Evolutionary conservation across 2,113 vertebrate genomes (phyloP).

Genomic region (Pomatostomus ruficeps): DNA sequence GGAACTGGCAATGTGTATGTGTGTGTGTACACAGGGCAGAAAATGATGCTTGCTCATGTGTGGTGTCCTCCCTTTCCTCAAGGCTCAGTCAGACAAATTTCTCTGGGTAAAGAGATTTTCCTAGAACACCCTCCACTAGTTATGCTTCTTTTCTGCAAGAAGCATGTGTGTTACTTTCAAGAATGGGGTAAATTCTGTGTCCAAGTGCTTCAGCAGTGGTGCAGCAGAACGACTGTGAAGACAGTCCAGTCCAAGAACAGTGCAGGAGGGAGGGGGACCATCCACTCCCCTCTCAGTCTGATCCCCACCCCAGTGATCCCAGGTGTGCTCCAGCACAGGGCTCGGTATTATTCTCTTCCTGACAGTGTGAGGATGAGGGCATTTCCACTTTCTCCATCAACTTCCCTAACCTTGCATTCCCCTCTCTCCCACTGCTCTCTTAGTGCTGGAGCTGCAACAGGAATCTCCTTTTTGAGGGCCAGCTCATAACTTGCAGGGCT

Average conservation of each 20-base stretch:
- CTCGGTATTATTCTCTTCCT: neutral
- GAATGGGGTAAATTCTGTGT: neutral
- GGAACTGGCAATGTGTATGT: neutral
- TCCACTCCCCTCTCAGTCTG: neutral
- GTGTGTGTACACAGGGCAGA: neutral
- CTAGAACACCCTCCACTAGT: neutral
- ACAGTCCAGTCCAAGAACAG: neutral
- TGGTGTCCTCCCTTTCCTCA: neutral
- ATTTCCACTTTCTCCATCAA: neutral
- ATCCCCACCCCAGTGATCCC: neutral
- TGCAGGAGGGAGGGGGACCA: accelerated
- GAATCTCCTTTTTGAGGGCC: neutral
- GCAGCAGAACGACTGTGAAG: neutral
- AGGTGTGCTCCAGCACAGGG: neutral
- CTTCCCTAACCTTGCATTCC: accelerated
- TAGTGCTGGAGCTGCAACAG: neutral
- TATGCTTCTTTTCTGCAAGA: neutral
- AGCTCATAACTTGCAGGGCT: neutral
- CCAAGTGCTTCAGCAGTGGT: neutral
- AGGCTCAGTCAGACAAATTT: neutral
- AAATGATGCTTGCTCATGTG: accelerated
- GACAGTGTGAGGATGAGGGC: neutral
- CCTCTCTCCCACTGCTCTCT: neutral
- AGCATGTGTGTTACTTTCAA: neutral
- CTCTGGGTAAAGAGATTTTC: neutral